Evolutionary conservation across 2,797 vertebrate genomes (phyloP).

Genomic region (Coluber constrictor): DNA sequence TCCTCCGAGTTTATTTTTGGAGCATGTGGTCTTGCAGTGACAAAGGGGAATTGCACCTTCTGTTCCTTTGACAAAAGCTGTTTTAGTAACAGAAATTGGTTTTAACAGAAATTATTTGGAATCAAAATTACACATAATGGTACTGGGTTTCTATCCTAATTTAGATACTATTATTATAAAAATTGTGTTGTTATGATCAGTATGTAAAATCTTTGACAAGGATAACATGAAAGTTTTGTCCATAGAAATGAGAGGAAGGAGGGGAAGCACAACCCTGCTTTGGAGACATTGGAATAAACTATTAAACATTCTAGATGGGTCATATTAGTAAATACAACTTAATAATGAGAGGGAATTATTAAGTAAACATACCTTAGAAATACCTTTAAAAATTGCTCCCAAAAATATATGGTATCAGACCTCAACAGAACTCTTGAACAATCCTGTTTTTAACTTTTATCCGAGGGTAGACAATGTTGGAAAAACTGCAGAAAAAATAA

Average conservation of each 20-base stretch:
- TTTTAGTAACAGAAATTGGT: neutral
- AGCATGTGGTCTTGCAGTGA: neutral
- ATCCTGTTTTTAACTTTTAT: neutral
- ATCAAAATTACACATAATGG: constrained; percentile 11
- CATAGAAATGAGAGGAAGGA: neutral
- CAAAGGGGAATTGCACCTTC: neutral
- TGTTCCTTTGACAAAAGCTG: neutral
- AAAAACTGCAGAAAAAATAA: neutral
- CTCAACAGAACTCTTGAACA: neutral
- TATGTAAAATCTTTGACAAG: constrained; percentile 24
- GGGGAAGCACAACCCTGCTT: neutral
- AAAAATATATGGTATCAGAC: neutral
- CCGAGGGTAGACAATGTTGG: neutral
- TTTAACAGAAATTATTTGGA: constrained; percentile 18
- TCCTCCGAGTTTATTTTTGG: neutral
- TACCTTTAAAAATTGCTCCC: neutral
- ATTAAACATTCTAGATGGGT: neutral
- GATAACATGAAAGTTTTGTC: constrained; percentile 18
- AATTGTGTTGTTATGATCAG: constrained; percentile 40
- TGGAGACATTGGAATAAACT: neutral
- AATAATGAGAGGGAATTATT: neutral
- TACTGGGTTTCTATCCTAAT: constrained; percentile 19
- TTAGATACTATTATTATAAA: constrained; percentile 31
- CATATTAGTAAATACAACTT: neutral
- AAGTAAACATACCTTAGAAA: neutral